Percentiles rank a stretch among this genome's conserved stretches.
phyloP scores from a whole-genome alignment of 1,140 invertebrate genomes.

The Drosophila baimaii region DNA sequence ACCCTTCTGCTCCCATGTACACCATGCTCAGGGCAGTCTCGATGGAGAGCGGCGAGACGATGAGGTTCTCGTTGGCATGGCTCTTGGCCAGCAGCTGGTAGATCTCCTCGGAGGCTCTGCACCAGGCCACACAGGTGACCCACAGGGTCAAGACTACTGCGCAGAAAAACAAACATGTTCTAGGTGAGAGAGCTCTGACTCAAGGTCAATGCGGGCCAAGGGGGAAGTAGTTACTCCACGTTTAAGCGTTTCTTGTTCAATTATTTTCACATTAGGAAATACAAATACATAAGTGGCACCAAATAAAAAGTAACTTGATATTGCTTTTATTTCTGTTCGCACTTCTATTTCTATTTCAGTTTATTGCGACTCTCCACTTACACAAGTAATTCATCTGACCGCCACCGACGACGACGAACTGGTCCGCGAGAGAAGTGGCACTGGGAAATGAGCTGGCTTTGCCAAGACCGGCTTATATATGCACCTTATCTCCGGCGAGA shows the following conservation, averaged over 20 bases:
- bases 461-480: slow-evolving; percentile 27
- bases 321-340: background rate
- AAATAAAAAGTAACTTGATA: background rate
- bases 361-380: slow-evolving; percentile 26
- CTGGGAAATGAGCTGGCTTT: slow-evolving; percentile 15
- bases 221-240: no score
- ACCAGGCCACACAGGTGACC: background rate
- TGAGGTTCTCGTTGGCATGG: slow-evolving; percentile 84
- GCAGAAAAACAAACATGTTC: background rate
- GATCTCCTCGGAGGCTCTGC: slow-evolving; percentile 26
- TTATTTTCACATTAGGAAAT: no score
- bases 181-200: background rate
- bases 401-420: slow-evolving; percentile 11
- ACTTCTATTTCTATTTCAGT: background rate
- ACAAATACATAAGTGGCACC: background rate
- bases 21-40: slow-evolving; percentile 86
- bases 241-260: no score
- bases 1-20: slow-evolving; percentile 85
- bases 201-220: background rate
- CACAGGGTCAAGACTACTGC: slow-evolving; percentile 12
- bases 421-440: slow-evolving; percentile 10
- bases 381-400: slow-evolving; percentile 34
- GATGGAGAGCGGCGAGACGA: slow-evolving; percentile 77
- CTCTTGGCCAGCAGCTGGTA: slow-evolving; percentile 34
- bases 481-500: slow-evolving; percentile 9